Base-by-base conservation (phyloP, 2,797 vertebrate genomes). In the Ptychadena robeensis region DNA sequence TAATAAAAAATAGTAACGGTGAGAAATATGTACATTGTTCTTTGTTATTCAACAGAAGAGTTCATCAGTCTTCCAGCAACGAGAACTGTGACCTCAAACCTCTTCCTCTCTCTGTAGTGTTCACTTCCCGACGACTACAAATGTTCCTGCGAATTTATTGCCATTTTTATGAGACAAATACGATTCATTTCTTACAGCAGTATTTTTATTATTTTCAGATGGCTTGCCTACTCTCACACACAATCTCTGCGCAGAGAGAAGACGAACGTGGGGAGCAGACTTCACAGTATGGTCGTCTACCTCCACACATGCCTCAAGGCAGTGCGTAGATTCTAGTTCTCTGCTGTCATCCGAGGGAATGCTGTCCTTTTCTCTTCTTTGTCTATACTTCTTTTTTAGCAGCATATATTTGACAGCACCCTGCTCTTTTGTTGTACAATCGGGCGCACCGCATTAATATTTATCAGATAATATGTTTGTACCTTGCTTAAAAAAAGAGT, bases 231-330 rank as follows among this genome's bases (percentile, higher is more conserved):
- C 38, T 71, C 59, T 82, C 38, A 59, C 34, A 40, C 32, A 59
- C 34, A 22, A 61, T 40, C 63, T 68, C 32, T 30, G 15, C 18
- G 25, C 75, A 73, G 74, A 65, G 10, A 81, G 44, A 53, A 53
- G 61, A 66, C 9, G 78, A 63, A 75, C 38, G 63, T 18, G 28
- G 32, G 68, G 67, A 67, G 35, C 10, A 53, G 25, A 64, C 40
- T 73, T 73, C 61, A 73, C n/a, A 72, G 14, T 57, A 73, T 66
- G 27, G 75, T 22, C 18, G 10, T 32, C 38, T 83, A 31, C 38
- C 65, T 79, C 27, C 31, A 67, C 59, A 40, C 75, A 69, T 73
- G 76, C 82, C 82, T 73, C 30, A 73, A 83, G 76, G 82, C 76
- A 44, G 6, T 79, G 76, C 11, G 53, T 9, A 34, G 44, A 69